Percentiles rank a stretch among this genome's conserved stretches.
phyloP scores from a whole-genome alignment of 2,797 vertebrate genomes.

The Cichlasoma orientale region DNA sequence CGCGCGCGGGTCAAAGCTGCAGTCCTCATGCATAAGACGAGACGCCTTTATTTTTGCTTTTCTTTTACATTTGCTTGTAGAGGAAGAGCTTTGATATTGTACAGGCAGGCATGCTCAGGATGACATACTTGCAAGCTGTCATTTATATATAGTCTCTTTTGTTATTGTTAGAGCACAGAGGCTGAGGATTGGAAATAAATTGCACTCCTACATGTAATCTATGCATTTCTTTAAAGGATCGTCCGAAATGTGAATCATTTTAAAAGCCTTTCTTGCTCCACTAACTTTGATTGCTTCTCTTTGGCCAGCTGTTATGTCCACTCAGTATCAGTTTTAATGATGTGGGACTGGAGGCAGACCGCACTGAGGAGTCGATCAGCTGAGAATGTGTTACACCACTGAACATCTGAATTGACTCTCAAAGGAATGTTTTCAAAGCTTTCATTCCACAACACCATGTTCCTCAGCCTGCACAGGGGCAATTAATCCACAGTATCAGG shows the following conservation, averaged over 20 bases:
- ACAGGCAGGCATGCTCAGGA: conserved; percentile 11
- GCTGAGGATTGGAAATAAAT: conserved; percentile 60
- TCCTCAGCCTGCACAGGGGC: not conserved
- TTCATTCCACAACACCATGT: conserved; percentile 5
- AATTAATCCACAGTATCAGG: conserved; percentile 12
- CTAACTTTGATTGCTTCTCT: conserved; percentile 78
- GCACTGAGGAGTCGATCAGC: conserved; percentile 46
- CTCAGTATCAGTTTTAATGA: conserved; percentile 71
- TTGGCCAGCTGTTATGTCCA: conserved; percentile 57
- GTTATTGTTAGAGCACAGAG: conserved; percentile 51
- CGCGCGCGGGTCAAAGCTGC: conserved; percentile 21
- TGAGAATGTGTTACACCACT: conserved; percentile 27
- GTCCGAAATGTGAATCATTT: conserved; percentile 49
- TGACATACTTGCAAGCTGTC: conserved; percentile 28
- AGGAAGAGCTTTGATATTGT: conserved; percentile 32
- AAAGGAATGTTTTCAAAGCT: conserved; percentile 36
- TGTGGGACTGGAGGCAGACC: conserved; percentile 43
- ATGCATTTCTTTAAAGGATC: conserved; percentile 43
- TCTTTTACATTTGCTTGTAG: conserved; percentile 1
- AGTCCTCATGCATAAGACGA: conserved; percentile 20
- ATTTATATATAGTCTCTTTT: conserved; percentile 61
- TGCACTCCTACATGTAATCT: conserved; percentile 31
- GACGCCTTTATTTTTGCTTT: not conserved
- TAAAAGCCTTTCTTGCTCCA: conserved; percentile 60
- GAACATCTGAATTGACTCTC: conserved; percentile 40